phyloP scores from a whole-genome alignment of 2,888 invertebrate species.

The Andrena hattorfiana region DNA sequence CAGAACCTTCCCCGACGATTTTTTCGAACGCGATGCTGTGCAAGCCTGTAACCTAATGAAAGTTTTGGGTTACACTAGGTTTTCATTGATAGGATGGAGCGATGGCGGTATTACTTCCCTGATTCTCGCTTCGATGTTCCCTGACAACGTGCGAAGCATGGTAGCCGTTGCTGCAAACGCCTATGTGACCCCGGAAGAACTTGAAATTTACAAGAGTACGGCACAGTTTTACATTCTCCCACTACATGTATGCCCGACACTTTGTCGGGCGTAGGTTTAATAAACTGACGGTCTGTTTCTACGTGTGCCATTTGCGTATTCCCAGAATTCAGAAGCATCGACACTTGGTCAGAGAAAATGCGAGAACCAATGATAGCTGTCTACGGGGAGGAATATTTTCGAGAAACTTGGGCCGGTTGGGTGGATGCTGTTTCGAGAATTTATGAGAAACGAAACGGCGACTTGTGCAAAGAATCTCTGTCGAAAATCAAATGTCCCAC shows the following conservation, averaged over 20 bases:
- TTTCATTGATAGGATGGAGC: constrained; percentile 95
- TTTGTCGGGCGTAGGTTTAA: not conserved
- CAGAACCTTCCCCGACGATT: constrained; percentile 88
- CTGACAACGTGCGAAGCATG: constrained; percentile 89
- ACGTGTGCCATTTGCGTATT: not conserved
- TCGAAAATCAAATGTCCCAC: constrained; percentile 90
- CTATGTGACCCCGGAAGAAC: constrained; percentile 90
- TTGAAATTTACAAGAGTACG: constrained; percentile 88
- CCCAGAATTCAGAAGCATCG: constrained; percentile 89
- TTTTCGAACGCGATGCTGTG: constrained; percentile 91
- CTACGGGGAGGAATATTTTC: constrained; percentile 91
- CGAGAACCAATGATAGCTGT: constrained; percentile 89
- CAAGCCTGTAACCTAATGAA: constrained; percentile 90
- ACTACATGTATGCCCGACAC: not conserved
- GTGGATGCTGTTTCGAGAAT: constrained; percentile 88
- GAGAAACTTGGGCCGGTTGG: constrained; percentile 90
- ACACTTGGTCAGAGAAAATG: constrained; percentile 93
- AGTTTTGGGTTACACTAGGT: constrained; percentile 88
- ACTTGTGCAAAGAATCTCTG: constrained; percentile 90
- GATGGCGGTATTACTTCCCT: constrained; percentile 94
- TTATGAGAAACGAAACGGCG: constrained; percentile 87
- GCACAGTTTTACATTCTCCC: constrained; percentile 25
- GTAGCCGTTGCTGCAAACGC: constrained; percentile 93
- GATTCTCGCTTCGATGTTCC: constrained; percentile 91
- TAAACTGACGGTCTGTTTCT: not conserved